A percentile compares a stretch with the other conserved stretches of the same genome.
Conservation (phyloP, 1,140 invertebrate species). For the Magallana ariakensis region DNA sequence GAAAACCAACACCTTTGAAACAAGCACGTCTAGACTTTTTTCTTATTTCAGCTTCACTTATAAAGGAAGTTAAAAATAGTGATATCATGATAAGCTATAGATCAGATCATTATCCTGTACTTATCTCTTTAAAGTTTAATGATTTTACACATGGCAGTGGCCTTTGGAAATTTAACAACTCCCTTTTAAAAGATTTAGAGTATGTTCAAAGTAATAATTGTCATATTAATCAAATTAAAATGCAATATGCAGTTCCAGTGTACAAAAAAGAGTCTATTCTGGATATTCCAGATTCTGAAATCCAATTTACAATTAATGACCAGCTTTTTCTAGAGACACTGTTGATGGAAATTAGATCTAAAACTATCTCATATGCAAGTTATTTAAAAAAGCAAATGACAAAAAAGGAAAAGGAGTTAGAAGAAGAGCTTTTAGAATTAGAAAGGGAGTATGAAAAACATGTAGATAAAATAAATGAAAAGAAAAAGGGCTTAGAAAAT, state of each 20-base stretch:
- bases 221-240: neutral
- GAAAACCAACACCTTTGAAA: conserved; percentile 38
- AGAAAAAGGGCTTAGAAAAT: no score
- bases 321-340: no score
- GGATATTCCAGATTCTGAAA: neutral
- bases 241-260: neutral
- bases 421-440: no score
- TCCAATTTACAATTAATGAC: no score
- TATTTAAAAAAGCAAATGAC: conserved; percentile 13
- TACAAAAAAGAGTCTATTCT: neutral
- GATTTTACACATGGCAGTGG: conserved; percentile 28
- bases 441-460: no score
- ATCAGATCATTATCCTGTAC: conserved; percentile 34
- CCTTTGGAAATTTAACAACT: no score
- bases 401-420: neutral
- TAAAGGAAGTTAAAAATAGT: conserved; percentile 17
- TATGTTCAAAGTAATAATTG: neutral
- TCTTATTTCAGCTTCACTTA: conserved; percentile 32
- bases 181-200: neutral
- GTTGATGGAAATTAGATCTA: no score
- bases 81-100: conserved; percentile 39
- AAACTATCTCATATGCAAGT: neutral
- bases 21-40: conserved; percentile 46
- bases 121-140: conserved; percentile 13
- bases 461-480: no score